Conservation (phyloP, 2,888 invertebrate species). For the Laothoe populi region DNA sequence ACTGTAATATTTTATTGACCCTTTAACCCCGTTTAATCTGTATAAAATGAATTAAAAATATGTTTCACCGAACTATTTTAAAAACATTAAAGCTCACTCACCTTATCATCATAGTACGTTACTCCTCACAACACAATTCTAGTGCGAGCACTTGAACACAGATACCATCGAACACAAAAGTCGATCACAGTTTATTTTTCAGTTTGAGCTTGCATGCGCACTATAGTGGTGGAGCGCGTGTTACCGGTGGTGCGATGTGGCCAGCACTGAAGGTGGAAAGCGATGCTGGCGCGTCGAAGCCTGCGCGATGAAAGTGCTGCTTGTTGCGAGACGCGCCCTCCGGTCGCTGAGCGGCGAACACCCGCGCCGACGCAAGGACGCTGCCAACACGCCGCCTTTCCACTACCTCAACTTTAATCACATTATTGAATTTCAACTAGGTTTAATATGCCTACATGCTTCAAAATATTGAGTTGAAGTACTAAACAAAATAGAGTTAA, state of each 20-base stretch:
- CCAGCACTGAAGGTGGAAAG: slow-evolving; percentile 58
- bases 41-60: not conserved
- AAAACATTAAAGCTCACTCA: slow-evolving; percentile 31
- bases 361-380: slow-evolving; percentile 8
- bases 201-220: slow-evolving; percentile 36
- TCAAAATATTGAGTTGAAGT: not conserved
- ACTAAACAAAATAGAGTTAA: not conserved
- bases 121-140: slow-evolving; percentile 54
- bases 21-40: too few species aligned
- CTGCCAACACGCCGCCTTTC: not conserved
- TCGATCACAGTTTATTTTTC: slow-evolving; percentile 52
- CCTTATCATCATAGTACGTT: slow-evolving; percentile 62
- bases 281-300: slow-evolving; percentile 55
- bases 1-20: not conserved
- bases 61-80: too few species aligned
- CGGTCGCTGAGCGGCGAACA: slow-evolving; percentile 6
- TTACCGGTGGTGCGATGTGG: slow-evolving; percentile 58
- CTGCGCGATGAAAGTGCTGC: slow-evolving; percentile 58
- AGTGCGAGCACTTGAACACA: slow-evolving; percentile 62
- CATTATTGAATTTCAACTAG: not conserved
- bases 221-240: slow-evolving; percentile 35
- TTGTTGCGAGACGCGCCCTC: slow-evolving; percentile 39
- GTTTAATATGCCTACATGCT: not conserved
- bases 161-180: slow-evolving; percentile 63
- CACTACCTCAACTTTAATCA: not conserved